These are phyloP conservation scores for Tauraco erythrolophus DNA, from an alignment of 2,113 vertebrate species.

Conservation along the genomic window DNA sequence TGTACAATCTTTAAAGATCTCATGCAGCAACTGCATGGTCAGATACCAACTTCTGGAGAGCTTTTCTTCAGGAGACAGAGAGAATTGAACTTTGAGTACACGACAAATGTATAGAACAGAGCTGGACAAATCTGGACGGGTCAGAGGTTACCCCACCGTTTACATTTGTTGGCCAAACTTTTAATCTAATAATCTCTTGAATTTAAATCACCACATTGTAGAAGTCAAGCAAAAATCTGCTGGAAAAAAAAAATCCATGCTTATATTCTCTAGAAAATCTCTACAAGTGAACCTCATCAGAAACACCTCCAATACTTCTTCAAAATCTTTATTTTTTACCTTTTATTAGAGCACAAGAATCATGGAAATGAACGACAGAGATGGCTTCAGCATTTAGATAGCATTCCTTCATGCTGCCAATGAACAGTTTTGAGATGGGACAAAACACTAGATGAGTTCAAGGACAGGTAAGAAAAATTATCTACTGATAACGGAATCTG, in stretches of 20 bases:
- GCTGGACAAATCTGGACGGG: background rate
- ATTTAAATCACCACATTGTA: background rate
- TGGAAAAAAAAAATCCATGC: background rate
- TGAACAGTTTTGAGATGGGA: background rate
- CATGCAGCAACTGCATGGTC: background rate
- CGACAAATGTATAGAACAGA: background rate
- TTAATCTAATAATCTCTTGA: background rate
- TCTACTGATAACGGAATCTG: background rate
- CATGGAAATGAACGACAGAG: background rate
- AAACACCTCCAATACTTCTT: background rate
- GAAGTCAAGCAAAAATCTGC: accelerated
- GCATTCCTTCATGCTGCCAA: background rate
- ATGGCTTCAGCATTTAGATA: background rate
- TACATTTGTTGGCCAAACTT: background rate
- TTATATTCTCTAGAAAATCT: background rate
- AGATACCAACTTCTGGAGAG: background rate
- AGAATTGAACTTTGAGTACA: background rate
- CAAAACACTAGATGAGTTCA: background rate
- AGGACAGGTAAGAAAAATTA: background rate
- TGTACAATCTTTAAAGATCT: background rate
- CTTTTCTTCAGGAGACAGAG: background rate
- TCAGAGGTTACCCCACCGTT: background rate
- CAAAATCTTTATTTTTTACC: background rate
- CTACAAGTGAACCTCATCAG: background rate
- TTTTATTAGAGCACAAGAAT: background rate